Evolutionary conservation across 2,113 vertebrate genomes (phyloP), one percentile per base, ranked within the genome.

Genomic region (Ceyx margarethae): DNA sequence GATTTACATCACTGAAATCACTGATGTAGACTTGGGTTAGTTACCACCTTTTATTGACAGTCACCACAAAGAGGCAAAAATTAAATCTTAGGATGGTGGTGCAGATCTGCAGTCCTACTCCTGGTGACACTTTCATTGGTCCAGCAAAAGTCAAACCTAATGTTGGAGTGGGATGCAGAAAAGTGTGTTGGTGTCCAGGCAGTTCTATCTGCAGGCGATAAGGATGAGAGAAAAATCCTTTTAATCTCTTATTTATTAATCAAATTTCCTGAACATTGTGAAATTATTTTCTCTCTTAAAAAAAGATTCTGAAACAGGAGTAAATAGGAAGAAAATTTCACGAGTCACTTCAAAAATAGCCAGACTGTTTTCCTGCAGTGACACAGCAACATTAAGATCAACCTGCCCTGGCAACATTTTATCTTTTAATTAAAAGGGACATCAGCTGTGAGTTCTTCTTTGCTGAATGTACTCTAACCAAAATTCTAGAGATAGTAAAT

Each of bases 271-370:
- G 23, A 85, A 67, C 22, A 6, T 48, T 91, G 48, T 78, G 40
- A 81, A 91, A 71, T 65, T 54, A 60, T 31, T 46, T 72, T 67
- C 12, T 87, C 51, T 51, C 35, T 78, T 50, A 61, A 25, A 56
- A 60, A 21, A 31, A 37, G 37, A 45, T 84, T 22, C 26, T 48
- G 76, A 74, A 88, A 65, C 15, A 79, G 22, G 64, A 11, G 3
- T 72, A 57, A 91, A 61, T 25, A 77, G 4, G 28, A 81, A 51
- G 65, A 64, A 91, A 88, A 88, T 75, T 93, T 72, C 40, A 69
- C 37, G 45, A 50, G 13, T 68, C 54, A 72, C 29, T 73, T 84
- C 31, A 87, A 68, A 85, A 65, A 68, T 64, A 61, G 21, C 45
- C 35, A 53, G 14, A 54, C 11, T 66, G 11, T n/a, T 82, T 92